A percentile compares a stretch with the other conserved stretches of the same genome.
These are phyloP conservation scores for Hydrolagus colliei DNA, from an alignment of 2,797 vertebrate genomes.

Conservation along the genomic window DNA sequence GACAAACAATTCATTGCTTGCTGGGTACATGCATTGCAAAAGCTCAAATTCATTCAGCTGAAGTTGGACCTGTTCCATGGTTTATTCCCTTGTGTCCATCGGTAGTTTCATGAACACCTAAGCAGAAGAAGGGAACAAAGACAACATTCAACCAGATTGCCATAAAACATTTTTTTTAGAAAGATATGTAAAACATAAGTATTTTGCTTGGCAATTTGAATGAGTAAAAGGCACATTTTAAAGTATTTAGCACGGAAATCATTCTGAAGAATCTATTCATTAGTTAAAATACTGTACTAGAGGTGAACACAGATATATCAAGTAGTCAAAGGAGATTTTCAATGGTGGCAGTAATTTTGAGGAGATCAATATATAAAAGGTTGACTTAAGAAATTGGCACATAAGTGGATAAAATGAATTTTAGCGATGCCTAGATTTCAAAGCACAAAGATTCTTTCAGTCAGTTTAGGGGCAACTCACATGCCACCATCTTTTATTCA, in stretches of 20 bases:
- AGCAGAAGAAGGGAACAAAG: slow-evolving; percentile 28
- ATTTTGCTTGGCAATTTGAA: background rate
- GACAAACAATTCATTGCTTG: slow-evolving; percentile 22
- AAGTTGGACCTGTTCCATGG: slow-evolving; percentile 28
- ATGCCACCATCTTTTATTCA: slow-evolving; percentile 80
- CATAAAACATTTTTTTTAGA: background rate
- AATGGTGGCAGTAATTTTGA: background rate
- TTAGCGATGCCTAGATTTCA: slow-evolving; percentile 36
- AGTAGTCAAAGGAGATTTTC: background rate
- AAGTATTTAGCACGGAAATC: background rate
- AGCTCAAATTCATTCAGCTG: slow-evolving; percentile 29
- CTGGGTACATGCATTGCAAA: slow-evolving; percentile 1
- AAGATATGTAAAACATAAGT: background rate
- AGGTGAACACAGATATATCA: slow-evolving; percentile 3
- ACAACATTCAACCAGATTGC: slow-evolving; percentile 21
- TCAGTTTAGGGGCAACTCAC: slow-evolving; percentile 60
- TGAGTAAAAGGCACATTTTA: slow-evolving; percentile 4
- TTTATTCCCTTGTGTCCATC: slow-evolving; percentile 29
- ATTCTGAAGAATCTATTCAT: slow-evolving; percentile 13
- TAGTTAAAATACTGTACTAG: background rate
- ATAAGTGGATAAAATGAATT: slow-evolving; percentile 23
- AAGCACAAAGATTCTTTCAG: slow-evolving; percentile 57
- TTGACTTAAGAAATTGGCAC: slow-evolving; percentile 3
- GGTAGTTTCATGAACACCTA: slow-evolving; percentile 23
- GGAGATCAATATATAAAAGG: slow-evolving; percentile 12